phyloP scores from a whole-genome alignment of 2,797 vertebrate species.

The Cuculus canorus region DNA sequence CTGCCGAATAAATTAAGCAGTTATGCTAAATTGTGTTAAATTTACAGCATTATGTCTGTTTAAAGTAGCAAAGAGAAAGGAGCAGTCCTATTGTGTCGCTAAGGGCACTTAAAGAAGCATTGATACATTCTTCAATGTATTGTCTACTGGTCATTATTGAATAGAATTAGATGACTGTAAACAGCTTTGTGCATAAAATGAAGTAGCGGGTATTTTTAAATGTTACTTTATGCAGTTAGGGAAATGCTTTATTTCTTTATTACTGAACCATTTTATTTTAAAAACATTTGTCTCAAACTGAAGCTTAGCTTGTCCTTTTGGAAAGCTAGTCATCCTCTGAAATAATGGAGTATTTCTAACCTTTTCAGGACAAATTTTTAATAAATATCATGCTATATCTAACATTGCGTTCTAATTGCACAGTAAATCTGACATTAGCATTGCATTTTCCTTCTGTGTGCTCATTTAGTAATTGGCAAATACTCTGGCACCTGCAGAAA shows the following conservation, averaged over 20 bases:
- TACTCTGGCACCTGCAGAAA: background rate
- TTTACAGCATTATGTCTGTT: background rate
- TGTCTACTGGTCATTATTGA: background rate
- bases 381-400: background rate
- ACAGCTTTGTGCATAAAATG: background rate
- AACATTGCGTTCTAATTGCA: background rate
- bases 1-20: slow-evolving; percentile 2
- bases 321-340: background rate
- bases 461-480: background rate
- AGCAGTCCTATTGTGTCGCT: background rate
- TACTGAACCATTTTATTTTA: background rate
- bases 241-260: background rate
- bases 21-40: background rate
- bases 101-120: background rate
- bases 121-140: background rate
- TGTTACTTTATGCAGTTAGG: background rate
- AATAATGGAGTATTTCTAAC: background rate
- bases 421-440: background rate
- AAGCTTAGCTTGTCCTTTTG: background rate
- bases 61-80: background rate
- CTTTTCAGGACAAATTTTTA: background rate
- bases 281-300: background rate
- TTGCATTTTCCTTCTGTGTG: background rate
- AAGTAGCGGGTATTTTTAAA: background rate
- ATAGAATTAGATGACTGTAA: background rate